phyloP scores from a whole-genome alignment of 2,888 invertebrate species.

The Conistra vaccinii region DNA sequence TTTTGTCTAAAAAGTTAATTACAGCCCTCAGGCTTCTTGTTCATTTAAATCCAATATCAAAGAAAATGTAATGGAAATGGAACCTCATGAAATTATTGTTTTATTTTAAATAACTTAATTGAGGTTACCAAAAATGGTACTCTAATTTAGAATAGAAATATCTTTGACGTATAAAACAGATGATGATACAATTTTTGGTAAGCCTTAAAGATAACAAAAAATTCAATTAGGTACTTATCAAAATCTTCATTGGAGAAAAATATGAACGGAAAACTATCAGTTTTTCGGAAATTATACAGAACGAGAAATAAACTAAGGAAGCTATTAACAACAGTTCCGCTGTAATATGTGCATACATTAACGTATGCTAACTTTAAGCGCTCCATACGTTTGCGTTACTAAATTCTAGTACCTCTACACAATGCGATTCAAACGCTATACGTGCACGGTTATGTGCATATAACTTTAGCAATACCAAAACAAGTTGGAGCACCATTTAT shows the following conservation, averaged over 20 bases:
- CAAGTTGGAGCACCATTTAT: slow-evolving; percentile 54
- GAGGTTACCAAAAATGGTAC: not conserved
- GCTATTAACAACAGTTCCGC: slow-evolving; percentile 18
- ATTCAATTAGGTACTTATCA: not conserved
- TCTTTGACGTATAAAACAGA: too few relatives aligned
- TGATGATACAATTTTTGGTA: not conserved
- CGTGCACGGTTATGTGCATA: slow-evolving; percentile 23
- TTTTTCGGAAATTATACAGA: not conserved
- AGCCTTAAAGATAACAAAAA: not conserved
- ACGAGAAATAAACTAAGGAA: slow-evolving; percentile 1
- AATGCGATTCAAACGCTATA: slow-evolving; percentile 41
- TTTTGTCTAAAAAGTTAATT: slow-evolving; percentile 20
- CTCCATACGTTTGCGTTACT: slow-evolving; percentile 29
- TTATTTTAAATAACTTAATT: not conserved
- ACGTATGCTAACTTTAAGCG: slow-evolving; percentile 26
- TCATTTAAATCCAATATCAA: slow-evolving; percentile 15
- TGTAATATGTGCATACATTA: slow-evolving; percentile 43
- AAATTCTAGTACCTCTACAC: slow-evolving; percentile 40
- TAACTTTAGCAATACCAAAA: slow-evolving; percentile 55
- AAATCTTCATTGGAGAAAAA: too few relatives aligned
- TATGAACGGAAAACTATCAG: not conserved
- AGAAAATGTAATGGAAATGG: not conserved
- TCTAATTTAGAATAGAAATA: not conserved
- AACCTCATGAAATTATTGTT: not conserved
- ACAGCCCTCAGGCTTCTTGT: not conserved